Evolutionary conservation across 1,140 invertebrate genomes (phyloP).

Genomic region (Drosophila saltans): DNA sequence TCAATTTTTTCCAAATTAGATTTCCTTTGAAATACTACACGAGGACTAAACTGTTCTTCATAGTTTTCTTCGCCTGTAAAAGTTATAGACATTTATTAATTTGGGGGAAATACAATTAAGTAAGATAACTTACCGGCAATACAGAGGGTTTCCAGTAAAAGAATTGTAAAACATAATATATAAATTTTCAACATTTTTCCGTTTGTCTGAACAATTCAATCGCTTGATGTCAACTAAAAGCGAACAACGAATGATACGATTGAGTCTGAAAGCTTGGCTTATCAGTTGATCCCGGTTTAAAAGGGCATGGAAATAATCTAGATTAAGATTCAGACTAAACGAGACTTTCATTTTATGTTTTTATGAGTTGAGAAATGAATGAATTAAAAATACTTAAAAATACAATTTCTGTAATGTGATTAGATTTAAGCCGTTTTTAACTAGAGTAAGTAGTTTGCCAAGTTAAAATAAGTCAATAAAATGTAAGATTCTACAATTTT

Average conservation of each 20-base stretch:
- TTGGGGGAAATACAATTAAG: not conserved
- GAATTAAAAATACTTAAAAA: no score
- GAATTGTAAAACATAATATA: not conserved
- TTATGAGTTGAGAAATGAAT: no score
- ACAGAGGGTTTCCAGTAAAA: not conserved
- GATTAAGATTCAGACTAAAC: no score
- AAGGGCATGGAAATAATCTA: constrained; percentile 19
- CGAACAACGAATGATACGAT: not conserved
- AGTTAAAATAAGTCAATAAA: no score
- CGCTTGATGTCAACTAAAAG: constrained; percentile 3
- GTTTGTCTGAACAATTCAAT: not conserved
- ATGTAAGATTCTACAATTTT: no score
- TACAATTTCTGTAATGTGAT: no score
- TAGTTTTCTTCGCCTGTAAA: not conserved
- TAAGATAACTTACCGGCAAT: not conserved
- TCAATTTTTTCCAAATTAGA: no score
- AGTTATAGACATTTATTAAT: not conserved
- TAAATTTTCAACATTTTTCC: constrained; percentile 2
- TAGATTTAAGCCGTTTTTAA: no score
- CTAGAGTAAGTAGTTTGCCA: no score
- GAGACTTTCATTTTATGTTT: no score
- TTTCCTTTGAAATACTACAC: constrained; percentile 21
- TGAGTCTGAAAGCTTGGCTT: not conserved
- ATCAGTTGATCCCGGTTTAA: constrained; percentile 11
- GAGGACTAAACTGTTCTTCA: constrained; percentile 21